Base-by-base conservation (phyloP, 2,888 invertebrate genomes). In the Orchestes rusci region DNA sequence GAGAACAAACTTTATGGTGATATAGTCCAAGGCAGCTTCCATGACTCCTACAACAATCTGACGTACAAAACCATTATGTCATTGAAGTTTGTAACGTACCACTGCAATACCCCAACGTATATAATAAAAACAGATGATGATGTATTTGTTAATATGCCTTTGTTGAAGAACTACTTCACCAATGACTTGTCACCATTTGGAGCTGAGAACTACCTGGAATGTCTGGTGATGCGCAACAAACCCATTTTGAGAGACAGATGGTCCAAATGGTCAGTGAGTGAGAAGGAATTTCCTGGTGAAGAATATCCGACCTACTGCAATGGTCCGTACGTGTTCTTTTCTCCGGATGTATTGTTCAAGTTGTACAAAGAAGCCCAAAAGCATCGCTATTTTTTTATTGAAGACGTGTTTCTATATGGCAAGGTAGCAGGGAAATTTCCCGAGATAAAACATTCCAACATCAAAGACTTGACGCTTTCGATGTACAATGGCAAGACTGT, bases 31-130 rank as follows among this genome's bases (percentile, higher is more conserved):
- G 89, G 88, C 0, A 79, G 73, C 43, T 90, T 88, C 58, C 54
- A 73, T 23, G 89, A 90, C 66, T 74, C 80, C 0, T 90, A 90
- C 59, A 73, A 79, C 37, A 90, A 90, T 64, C 75, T 90, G 68
- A 89, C 89, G 0, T 83, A 88, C 57, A 90, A 90, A 60, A 86
- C 88, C 62, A 79, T 84, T 3, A 86, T 87, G 78, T 82, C 81
- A 0, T 70, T 88, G 32, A 86, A 86, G 60, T 89, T 87, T 82
- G 77, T 80, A 16, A 68, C 75, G 1, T 79, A 79, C 56, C 76
- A 81, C 57, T 89, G 88, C 62, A 71, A 76, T 0, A 68, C 71
- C 20, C 84, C 82, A 1, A 79, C 75, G 53, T 67, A 66, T 50
- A 62, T 86, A 40, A 68, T 87, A 42, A 87, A 87, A 65, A 76